Conservation (phyloP, 2,113 vertebrate genomes). For the Centropristis striata region DNA sequence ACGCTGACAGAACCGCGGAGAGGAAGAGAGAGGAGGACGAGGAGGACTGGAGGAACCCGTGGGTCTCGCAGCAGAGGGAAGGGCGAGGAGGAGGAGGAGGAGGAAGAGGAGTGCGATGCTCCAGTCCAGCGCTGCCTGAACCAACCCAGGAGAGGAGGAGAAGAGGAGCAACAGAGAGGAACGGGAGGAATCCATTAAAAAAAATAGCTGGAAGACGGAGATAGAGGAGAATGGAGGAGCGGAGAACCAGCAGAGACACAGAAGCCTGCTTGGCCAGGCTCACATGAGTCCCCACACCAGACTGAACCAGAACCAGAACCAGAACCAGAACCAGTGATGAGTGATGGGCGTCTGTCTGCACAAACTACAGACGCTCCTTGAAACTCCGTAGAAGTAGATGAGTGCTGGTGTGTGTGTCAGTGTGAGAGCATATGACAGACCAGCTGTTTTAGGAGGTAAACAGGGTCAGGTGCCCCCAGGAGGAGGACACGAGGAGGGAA, state of each 20-base stretch:
- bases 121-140: conserved; percentile 54
- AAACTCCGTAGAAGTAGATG: conserved; percentile 56
- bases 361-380: conserved; percentile 40
- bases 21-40: conserved; percentile 21
- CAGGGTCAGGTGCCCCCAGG: conserved; percentile 52
- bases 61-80: conserved; percentile 38
- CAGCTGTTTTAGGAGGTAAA: conserved; percentile 67
- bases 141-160: conserved; percentile 59
- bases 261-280: conserved; percentile 53
- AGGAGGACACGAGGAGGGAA: not conserved
- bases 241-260: conserved; percentile 39
- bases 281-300: too few species aligned
- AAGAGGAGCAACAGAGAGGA: conserved; percentile 54
- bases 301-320: too few species aligned
- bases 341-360: conserved; percentile 60
- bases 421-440: conserved; percentile 35
- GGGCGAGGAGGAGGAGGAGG: conserved; percentile 36
- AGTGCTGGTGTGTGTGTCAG: conserved; percentile 32
- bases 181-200: conserved; percentile 26
- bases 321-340: conserved; percentile 45
- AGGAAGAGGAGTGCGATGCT: conserved; percentile 52
- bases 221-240: conserved; percentile 60
- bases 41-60: conserved; percentile 53
- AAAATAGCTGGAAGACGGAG: conserved; percentile 9
- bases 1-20: conserved; percentile 44